phyloP scores from a whole-genome alignment of 2,113 vertebrate genomes.

The Axis porcinus region DNA sequence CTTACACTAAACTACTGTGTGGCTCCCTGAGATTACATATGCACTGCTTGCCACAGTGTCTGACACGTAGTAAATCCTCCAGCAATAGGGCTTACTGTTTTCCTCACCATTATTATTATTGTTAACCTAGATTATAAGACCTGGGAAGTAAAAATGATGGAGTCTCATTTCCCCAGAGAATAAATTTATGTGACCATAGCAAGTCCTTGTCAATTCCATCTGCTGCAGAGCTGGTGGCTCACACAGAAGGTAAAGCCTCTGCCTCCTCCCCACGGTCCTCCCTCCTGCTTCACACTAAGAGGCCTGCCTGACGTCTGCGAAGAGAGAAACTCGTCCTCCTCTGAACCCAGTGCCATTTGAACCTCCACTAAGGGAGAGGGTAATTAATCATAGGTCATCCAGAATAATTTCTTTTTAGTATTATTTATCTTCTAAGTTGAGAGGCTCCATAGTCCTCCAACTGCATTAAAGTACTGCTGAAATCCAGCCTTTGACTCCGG shows the following conservation, averaged over 20 bases:
- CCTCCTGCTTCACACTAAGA: not conserved
- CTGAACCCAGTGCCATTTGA: not conserved
- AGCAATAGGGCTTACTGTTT: not conserved
- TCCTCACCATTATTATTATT: not conserved
- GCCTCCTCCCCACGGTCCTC: not conserved
- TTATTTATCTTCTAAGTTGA: not conserved
- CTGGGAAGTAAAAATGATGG: not conserved
- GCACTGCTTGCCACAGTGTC: not conserved
- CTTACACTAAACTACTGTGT: not conserved
- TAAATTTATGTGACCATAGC: not conserved
- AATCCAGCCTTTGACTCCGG: not conserved
- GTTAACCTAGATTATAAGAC: not conserved
- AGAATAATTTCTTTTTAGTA: not conserved
- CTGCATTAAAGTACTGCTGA: not conserved
- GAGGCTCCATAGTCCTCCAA: not conserved
- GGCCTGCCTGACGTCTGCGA: not conserved
- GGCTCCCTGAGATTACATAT: not conserved
- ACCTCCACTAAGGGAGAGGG: not conserved
- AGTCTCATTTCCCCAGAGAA: not conserved
- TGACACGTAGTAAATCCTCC: not conserved
- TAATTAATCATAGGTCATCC: not conserved
- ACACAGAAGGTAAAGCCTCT: not conserved
- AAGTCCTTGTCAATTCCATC: not conserved
- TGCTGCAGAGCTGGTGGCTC: not conserved
- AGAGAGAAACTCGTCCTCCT: not conserved